Evolutionary conservation across 1,140 invertebrate genomes (phyloP).

Genomic region (Epicauta chinensis): DNA sequence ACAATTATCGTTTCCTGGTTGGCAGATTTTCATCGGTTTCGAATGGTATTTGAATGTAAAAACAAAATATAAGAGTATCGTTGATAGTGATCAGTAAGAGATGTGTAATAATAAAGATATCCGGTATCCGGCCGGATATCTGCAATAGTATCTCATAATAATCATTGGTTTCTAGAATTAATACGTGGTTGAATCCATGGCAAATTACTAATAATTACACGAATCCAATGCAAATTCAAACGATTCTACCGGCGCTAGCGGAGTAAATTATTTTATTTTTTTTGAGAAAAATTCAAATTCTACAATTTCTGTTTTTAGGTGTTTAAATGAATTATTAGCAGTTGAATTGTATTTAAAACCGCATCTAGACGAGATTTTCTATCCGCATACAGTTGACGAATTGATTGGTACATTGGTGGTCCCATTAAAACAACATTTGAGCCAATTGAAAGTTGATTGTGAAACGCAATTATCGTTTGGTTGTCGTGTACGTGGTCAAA

Average conservation of each 20-base stretch:
- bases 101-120: background rate
- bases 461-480: conserved; percentile 42
- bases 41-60: conserved; percentile 53
- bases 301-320: conserved; percentile 39
- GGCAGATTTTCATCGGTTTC: conserved; percentile 51
- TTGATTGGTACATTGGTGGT: conserved; percentile 51
- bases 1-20: conserved; percentile 54
- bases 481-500: conserved; percentile 37
- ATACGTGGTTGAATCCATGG: conserved; percentile 65
- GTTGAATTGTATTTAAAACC: conserved; percentile 49
- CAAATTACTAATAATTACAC: conserved; percentile 58
- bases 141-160: background rate
- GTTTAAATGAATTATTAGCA: conserved; percentile 48
- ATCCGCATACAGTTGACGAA: conserved; percentile 48
- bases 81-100: conserved; percentile 58
- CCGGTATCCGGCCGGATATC: too few relatives aligned
- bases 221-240: conserved; percentile 60
- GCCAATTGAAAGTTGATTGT: conserved; percentile 47
- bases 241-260: conserved; percentile 48
- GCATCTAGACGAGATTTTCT: conserved; percentile 49
- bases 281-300: background rate
- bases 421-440: conserved; percentile 47
- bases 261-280: conserved; percentile 20
- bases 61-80: conserved; percentile 48
- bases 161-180: conserved; percentile 47